Evolutionary conservation across 1,140 invertebrate genomes (phyloP).

Genomic region (Macrotrachela quadricornifera): DNA sequence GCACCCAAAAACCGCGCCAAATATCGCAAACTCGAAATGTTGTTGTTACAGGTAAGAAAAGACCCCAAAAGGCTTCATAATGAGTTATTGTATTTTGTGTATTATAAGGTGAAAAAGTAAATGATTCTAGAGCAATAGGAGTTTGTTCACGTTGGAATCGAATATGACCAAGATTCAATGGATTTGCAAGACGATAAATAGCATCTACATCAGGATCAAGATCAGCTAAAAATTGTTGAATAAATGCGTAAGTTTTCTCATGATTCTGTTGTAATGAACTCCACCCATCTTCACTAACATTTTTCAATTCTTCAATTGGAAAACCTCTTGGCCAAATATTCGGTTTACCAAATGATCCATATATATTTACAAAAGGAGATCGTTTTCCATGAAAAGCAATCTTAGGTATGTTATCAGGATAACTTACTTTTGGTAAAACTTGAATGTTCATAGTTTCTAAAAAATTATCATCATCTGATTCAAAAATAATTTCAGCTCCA

Average conservation of each 20-base stretch:
- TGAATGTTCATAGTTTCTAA: too few species aligned
- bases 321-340: constrained; percentile 21
- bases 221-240: constrained; percentile 21
- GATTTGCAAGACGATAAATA: constrained; percentile 16
- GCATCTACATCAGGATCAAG: constrained; percentile 24
- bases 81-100: constrained; percentile 23
- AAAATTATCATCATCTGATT: constrained; percentile 23
- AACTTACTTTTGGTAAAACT: not conserved
- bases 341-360: constrained; percentile 17
- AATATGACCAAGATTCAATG: constrained; percentile 9
- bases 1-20: constrained; percentile 20
- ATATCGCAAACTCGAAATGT: constrained; percentile 19
- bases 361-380: constrained; percentile 15
- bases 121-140: too few species aligned
- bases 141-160: constrained; percentile 12
- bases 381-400: not conserved
- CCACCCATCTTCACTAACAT: too few species aligned
- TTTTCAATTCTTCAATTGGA: constrained; percentile 14
- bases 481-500: constrained; percentile 21
- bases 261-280: too few species aligned
- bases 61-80: constrained; percentile 16
- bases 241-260: too few species aligned
- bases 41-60: constrained; percentile 16
- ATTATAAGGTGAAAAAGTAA: constrained; percentile 15
- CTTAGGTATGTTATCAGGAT: too few species aligned